Evolutionary conservation across 2,113 vertebrate species (phyloP).

Genomic region (Axis porcinus): DNA sequence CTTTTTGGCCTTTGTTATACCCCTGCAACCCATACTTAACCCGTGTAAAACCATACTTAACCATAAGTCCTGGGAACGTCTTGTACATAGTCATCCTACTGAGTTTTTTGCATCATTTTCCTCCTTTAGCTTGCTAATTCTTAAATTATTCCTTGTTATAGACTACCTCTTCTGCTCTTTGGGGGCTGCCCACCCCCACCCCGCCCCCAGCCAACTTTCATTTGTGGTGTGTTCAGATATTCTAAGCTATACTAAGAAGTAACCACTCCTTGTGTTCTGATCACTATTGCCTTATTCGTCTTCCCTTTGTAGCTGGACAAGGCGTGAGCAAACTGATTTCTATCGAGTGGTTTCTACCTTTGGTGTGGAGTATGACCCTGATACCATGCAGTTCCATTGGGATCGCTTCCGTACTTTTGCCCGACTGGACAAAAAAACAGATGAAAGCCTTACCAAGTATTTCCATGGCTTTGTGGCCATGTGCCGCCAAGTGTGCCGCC

Average conservation of each 20-base stretch:
- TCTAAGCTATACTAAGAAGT: not conserved
- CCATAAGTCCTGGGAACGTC: not conserved
- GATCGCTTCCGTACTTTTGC: conserved; percentile 89
- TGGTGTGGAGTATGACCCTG: conserved; percentile 89
- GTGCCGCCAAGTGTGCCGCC: conserved; percentile 94
- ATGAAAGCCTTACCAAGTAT: conserved; percentile 92
- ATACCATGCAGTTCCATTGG: conserved; percentile 85
- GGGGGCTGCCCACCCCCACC: not conserved
- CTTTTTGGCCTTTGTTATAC: not conserved
- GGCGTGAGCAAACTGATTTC: conserved; percentile 93
- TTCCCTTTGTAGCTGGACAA: conserved; percentile 87
- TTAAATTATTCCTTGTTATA: not conserved
- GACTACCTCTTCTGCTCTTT: not conserved
- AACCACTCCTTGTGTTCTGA: not conserved
- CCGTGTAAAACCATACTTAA: not conserved
- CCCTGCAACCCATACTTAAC: not conserved
- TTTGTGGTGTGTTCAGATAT: not conserved
- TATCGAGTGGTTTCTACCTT: conserved; percentile 93
- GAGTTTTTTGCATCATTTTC: not conserved
- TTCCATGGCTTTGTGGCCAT: conserved; percentile 92
- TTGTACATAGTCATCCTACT: not conserved
- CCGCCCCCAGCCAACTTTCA: not conserved
- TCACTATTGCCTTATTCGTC: not conserved
- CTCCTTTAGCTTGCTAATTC: not conserved
- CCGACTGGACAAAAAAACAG: conserved; percentile 92